Conservation (phyloP, 2,888 invertebrate species). For the Spatulosminthurus flaviceps region DNA sequence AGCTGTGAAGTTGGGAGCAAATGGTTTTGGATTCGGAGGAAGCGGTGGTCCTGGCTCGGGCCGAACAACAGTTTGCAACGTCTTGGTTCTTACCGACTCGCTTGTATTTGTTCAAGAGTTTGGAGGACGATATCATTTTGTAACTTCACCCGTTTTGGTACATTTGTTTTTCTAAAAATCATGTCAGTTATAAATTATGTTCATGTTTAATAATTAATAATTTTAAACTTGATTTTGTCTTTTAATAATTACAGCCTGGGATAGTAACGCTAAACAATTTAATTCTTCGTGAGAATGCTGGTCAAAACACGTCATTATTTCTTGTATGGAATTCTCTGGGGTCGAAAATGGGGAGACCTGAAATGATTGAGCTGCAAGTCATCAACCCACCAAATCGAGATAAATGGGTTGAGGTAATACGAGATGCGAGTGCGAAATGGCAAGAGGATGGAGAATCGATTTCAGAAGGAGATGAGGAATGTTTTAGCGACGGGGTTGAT, state of each 20-base stretch:
- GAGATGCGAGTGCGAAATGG: conserved; percentile 59
- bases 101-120: conserved; percentile 62
- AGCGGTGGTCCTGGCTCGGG: conserved; percentile 42
- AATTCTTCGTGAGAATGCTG: conserved; percentile 92
- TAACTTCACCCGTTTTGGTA: conserved; percentile 57
- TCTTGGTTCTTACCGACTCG: conserved; percentile 61
- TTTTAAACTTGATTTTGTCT: conserved; percentile 63
- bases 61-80: conserved; percentile 57
- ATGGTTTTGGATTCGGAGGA: conserved; percentile 31
- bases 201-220: not conserved
- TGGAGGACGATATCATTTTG: conserved; percentile 59
- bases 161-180: not conserved
- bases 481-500: conserved; percentile 54
- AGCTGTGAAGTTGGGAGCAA: conserved; percentile 53
- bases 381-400: conserved; percentile 89
- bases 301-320: conserved; percentile 84
- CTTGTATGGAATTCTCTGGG: conserved; percentile 74
- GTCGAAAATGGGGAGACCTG: conserved; percentile 88
- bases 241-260: conserved; percentile 77
- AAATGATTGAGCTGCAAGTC: conserved; percentile 93
- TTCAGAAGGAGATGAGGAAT: conserved; percentile 61
- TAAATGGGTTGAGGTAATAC: conserved; percentile 86
- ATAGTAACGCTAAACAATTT: conserved; percentile 92
- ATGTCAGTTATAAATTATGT: no score
- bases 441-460: conserved; percentile 60